Conservation (phyloP, 2,888 invertebrate genomes). For the Scaptomyza tumidula region DNA sequence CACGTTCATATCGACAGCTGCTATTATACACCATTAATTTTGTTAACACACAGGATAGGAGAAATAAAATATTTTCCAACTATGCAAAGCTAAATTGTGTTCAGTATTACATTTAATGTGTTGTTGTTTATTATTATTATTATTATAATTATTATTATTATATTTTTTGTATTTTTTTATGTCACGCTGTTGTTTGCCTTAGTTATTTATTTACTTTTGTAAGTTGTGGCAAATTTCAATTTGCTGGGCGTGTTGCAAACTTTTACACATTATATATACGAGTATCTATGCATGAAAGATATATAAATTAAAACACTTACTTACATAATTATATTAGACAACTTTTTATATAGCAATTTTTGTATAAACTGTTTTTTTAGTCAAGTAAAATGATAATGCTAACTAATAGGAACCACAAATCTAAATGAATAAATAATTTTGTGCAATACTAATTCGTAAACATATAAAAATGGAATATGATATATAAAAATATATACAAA, state of each 20-base stretch:
- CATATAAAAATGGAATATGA: neutral
- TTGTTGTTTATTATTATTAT: constrained; percentile 60
- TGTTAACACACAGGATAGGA: constrained; percentile 20
- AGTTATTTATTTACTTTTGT: constrained; percentile 38
- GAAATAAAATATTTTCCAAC: constrained; percentile 28
- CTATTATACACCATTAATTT: constrained; percentile 33
- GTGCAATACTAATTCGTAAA: constrained; percentile 75
- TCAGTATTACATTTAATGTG: constrained; percentile 76
- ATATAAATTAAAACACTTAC: constrained; percentile 45
- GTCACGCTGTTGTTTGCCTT: constrained; percentile 46
- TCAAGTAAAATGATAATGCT: constrained; percentile 18
- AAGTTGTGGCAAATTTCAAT: constrained; percentile 19
- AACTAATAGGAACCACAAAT: constrained; percentile 47
- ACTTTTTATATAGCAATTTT: constrained; percentile 81
- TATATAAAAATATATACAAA: constrained; percentile 14
- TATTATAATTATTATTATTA: constrained; percentile 2
- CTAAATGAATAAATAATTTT: constrained; percentile 57
- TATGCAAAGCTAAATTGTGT: constrained; percentile 69
- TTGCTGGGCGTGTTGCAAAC: constrained; percentile 56
- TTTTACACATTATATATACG: constrained; percentile 26
- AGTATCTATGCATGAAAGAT: constrained; percentile 23
- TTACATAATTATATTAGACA: constrained; percentile 65
- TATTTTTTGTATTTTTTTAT: constrained; percentile 14
- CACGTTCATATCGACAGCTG: constrained; percentile 16
- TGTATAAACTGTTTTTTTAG: constrained; percentile 76